These are phyloP conservation scores for Daubentonia madagascariensis DNA, from an alignment of 2,113 vertebrate genomes.

Conservation along the genomic window DNA sequence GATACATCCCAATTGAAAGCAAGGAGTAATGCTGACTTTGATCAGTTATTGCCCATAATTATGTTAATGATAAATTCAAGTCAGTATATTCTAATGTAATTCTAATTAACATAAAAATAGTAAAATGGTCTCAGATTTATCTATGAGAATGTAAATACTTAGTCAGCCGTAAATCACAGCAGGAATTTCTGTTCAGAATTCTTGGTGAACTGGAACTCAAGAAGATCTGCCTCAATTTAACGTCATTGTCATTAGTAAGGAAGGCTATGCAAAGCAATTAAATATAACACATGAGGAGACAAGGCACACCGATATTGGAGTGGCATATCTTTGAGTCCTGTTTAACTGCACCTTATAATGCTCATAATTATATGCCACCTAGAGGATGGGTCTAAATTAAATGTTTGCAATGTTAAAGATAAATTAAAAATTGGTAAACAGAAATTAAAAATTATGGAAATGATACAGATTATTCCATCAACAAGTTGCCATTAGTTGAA, in stretches of 20 bases:
- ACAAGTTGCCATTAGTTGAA: neutral
- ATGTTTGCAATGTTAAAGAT: neutral
- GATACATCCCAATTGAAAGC: neutral
- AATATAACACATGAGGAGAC: neutral
- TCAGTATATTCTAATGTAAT: neutral
- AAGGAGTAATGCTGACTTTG: neutral
- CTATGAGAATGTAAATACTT: neutral
- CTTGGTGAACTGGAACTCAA: conserved; percentile 42
- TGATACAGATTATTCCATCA: neutral
- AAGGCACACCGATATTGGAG: neutral
- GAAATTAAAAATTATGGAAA: neutral
- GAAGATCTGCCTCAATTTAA: conserved; percentile 39
- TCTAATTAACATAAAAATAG: neutral
- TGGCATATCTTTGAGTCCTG: neutral
- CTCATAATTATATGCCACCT: neutral
- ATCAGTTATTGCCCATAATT: neutral
- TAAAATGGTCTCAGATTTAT: conserved; percentile 55
- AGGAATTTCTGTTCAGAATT: conserved; percentile 39
- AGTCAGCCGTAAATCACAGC: neutral
- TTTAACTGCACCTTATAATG: neutral
- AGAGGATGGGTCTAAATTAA: conserved; percentile 31
- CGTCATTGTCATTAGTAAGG: neutral
- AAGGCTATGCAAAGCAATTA: neutral
- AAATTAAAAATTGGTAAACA: conserved; percentile 10
- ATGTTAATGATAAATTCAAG: neutral